Base-by-base conservation (phyloP, 2,797 vertebrate species). In the Hippoglossus hippoglossus region DNA sequence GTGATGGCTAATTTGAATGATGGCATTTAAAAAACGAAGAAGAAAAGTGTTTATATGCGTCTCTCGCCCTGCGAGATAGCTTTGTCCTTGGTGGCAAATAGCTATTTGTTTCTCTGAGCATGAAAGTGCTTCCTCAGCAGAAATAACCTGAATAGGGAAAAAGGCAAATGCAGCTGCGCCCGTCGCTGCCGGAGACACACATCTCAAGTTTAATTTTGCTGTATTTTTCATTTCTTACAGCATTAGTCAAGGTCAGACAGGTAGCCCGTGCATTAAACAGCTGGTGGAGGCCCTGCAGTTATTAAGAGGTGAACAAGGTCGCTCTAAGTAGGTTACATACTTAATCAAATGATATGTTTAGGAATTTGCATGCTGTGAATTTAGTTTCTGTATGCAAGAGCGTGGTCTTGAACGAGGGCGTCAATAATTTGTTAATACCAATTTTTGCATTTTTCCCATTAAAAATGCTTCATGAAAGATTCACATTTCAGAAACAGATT, bases 121-220 rank as follows among this genome's bases (percentile, higher is more conserved):
- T 70, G n/a, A 82, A 85, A 80, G 58, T 71, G 67, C 79, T 47
- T 34, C 49, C 67, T 87, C 81, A 86, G 84, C 81, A 84, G 76
- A 83, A 81, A 75, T 10, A 26, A 34, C 19, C 58, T 24, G 36
- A 1, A 46, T 59, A 19, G 39, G 26, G 44, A 69, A 79, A 78
- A 70, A 56, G 46, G 56, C 55, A 69, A 78, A 75, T 64, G 47
- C n/a, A 44, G 31, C 19, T 56, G 16, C 50, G 50, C 39, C 44
- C 50, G 2, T 24, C 5, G 16, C 62, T 60, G 36, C 41, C 50
- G 47, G 70, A 61, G 57, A 62, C 39, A 72, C 49, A 18, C 57
- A 41, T 53, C 34, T 50, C 56, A 25, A 34, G 39, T 74, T 63
- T 68, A 7, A 76, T 77, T 51, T 81, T 2, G 62, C 72, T 73